Evolutionary conservation across 2,888 invertebrate genomes (phyloP).

Genomic region (Ectemnius cavifrons): DNA sequence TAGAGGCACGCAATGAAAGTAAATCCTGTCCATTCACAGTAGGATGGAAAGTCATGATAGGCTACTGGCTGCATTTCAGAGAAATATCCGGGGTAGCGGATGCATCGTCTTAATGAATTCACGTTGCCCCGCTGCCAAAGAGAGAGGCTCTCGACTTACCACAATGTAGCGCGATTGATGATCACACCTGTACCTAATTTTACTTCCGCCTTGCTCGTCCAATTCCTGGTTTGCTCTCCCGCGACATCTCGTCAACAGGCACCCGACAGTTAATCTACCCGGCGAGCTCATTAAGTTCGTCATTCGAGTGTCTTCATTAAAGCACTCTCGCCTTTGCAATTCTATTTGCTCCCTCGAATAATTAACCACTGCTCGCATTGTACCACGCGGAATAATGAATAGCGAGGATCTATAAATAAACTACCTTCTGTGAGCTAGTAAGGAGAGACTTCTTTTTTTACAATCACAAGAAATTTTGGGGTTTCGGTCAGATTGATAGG

Average conservation of each 20-base stretch:
- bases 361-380: no score
- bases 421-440: no score
- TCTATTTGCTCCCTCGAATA: no score
- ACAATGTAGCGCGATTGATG: constrained; percentile 51
- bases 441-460: background rate
- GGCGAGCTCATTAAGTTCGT: background rate
- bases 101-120: constrained; percentile 37
- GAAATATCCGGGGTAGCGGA: constrained; percentile 19
- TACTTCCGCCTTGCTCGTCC: constrained; percentile 37
- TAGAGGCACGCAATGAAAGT: constrained; percentile 23
- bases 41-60: background rate
- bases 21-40: no score
- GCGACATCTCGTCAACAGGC: background rate
- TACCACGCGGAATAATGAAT: no score
- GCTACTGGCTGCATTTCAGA: background rate
- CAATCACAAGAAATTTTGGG: constrained; percentile 11
- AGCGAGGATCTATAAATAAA: no score
- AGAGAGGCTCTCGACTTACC: constrained; percentile 25
- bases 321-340: background rate
- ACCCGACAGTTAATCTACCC: background rate
- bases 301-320: constrained; percentile 3
- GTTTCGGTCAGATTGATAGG: constrained; percentile 29
- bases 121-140: constrained; percentile 37
- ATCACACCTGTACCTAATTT: constrained; percentile 41
- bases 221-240: constrained; percentile 32